These are phyloP conservation scores for Trogon surrucura DNA, from an alignment of 2,113 vertebrate species.

Conservation along the genomic window DNA sequence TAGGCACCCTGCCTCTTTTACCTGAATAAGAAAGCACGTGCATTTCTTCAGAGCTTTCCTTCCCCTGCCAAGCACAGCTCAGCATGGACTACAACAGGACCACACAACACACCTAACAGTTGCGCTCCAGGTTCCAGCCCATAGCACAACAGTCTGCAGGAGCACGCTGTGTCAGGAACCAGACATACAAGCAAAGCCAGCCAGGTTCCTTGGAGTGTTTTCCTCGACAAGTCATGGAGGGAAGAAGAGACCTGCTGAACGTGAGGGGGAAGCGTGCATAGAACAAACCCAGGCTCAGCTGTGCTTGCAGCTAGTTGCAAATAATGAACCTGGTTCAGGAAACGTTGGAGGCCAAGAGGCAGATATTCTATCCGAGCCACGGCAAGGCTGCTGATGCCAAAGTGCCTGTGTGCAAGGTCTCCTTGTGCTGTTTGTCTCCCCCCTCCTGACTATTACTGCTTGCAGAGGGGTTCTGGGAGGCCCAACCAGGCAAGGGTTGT, in stretches of 20 bases:
- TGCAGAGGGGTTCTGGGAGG: background rate
- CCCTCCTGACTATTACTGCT: background rate
- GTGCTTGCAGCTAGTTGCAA: background rate
- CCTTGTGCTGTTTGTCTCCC: background rate
- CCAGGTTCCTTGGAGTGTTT: conserved; percentile 6
- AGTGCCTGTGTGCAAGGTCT: background rate
- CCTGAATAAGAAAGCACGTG: background rate
- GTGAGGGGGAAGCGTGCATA: background rate
- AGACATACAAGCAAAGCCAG: background rate
- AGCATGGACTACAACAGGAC: background rate
- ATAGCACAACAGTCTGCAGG: background rate
- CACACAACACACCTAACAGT: background rate
- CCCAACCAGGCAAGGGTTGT: background rate
- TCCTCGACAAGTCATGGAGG: background rate
- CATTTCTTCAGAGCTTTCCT: background rate
- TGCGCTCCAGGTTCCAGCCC: background rate
- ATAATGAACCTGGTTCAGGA: background rate
- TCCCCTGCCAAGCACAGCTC: conserved; percentile 29
- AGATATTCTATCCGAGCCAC: background rate
- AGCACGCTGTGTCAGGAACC: background rate
- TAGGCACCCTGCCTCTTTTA: conserved; percentile 12
- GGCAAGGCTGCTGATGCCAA: background rate
- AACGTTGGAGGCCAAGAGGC: background rate
- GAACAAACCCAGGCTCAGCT: background rate
- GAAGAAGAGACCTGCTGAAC: background rate